Percentiles rank a stretch among this genome's conserved stretches.
Evolutionary conservation across 2,888 invertebrate genomes (phyloP).

Genomic region (Cheilosia pagana): DNA sequence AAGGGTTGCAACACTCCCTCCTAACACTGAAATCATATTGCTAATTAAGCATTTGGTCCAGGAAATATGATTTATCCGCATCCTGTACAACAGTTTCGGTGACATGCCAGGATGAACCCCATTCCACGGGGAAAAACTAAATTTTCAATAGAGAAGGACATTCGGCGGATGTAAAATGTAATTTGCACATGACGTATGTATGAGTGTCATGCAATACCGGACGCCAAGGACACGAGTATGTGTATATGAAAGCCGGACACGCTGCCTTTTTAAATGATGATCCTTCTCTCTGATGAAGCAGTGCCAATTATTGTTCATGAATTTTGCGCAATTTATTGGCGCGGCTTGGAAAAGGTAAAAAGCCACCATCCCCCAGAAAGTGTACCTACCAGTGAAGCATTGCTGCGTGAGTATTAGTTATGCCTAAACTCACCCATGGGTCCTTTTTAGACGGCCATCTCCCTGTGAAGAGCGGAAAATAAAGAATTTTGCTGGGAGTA

Average conservation of each 20-base stretch:
- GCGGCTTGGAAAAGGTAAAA: slow-evolving; percentile 37
- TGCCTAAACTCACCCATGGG: slow-evolving; percentile 67
- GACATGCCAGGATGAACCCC: slow-evolving; percentile 53
- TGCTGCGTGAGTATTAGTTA: slow-evolving; percentile 45
- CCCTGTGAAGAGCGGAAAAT: slow-evolving; percentile 45
- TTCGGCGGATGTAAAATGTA: slow-evolving; percentile 66
- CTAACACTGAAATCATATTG: slow-evolving; percentile 70
- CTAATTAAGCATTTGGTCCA: slow-evolving; percentile 76
- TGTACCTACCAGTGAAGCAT: slow-evolving; percentile 4
- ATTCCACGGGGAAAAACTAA: slow-evolving; percentile 44
- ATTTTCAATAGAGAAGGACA: slow-evolving; percentile 65
- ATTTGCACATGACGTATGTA: slow-evolving; percentile 65
- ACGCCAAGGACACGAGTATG: slow-evolving; percentile 23
- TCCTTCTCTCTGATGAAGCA: slow-evolving; percentile 52
- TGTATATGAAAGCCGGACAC: slow-evolving; percentile 10
- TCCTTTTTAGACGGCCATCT: slow-evolving; percentile 47
- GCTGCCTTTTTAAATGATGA: slow-evolving; percentile 36
- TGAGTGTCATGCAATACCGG: slow-evolving; percentile 41
- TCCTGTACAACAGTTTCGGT: slow-evolving; percentile 71
- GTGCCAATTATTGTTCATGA: slow-evolving; percentile 69
- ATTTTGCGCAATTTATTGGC: slow-evolving; percentile 64
- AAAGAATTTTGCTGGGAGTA: slow-evolving; percentile 60
- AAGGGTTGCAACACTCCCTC: slow-evolving; percentile 62
- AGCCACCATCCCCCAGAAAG: slow-evolving; percentile 12
- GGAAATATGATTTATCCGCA: slow-evolving; percentile 76